Evolutionary conservation across 2,797 vertebrate genomes (phyloP).

Genomic region (Myotis myotis): DNA sequence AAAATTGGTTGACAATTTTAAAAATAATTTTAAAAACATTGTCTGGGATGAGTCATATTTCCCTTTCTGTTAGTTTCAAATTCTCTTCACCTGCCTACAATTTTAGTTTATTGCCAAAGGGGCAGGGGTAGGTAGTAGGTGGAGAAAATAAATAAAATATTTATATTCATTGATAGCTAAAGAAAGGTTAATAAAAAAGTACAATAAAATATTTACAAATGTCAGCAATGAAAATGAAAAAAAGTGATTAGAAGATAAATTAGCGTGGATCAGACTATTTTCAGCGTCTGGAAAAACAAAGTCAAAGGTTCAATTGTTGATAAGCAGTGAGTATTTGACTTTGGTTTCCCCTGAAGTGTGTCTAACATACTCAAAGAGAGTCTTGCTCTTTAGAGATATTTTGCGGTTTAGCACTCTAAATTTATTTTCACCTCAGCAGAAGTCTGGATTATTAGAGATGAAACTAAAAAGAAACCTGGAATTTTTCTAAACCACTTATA

Average conservation of each 20-base stretch:
- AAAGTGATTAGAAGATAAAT: not conserved
- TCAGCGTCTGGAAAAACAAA: not conserved
- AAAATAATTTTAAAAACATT: not conserved
- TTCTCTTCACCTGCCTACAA: not conserved
- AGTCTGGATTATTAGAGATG: not conserved
- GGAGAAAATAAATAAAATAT: not conserved
- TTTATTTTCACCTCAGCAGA: not conserved
- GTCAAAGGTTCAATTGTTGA: not conserved
- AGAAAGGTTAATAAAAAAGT: not conserved
- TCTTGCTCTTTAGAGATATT: not conserved
- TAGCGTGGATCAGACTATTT: not conserved
- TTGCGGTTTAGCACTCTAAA: constrained; percentile 6
- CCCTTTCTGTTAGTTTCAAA: not conserved
- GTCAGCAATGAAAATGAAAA: not conserved
- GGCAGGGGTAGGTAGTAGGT: not conserved
- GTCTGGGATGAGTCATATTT: not conserved
- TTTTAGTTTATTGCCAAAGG: constrained; percentile 6
- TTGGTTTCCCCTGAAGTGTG: not conserved
- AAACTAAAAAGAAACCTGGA: not conserved
- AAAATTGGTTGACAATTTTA: not conserved
- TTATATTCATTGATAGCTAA: not conserved
- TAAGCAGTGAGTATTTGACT: not conserved
- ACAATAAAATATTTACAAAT: not conserved
- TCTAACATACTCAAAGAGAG: not conserved
- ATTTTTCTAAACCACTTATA: constrained; percentile 1